These are phyloP conservation scores for Toxostoma redivivum DNA, from an alignment of 2,113 vertebrate genomes.

Conservation along the genomic window DNA sequence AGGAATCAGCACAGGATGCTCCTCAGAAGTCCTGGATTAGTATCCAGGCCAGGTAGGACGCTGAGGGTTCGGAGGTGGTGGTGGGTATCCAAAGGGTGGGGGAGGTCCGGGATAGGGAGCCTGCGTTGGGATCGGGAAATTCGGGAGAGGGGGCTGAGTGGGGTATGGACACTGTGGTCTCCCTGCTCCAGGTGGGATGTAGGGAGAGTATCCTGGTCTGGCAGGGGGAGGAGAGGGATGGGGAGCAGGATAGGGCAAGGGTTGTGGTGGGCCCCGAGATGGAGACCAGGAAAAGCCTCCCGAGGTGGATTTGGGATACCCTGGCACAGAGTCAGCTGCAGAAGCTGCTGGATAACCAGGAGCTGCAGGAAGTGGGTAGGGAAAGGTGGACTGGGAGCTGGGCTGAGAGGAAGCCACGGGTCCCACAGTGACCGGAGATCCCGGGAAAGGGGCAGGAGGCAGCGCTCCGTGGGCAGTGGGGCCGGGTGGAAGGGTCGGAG, in stretches of 20 bases:
- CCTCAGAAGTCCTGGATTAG: neutral
- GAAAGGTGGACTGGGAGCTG: conserved; percentile 12
- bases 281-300: conserved; percentile 67
- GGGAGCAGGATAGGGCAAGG: neutral
- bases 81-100: conserved; percentile 65
- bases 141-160: conserved; percentile 46
- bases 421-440: neutral
- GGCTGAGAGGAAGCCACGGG: conserved; percentile 26
- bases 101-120: conserved; percentile 37
- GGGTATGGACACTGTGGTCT: conserved; percentile 58
- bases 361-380: conserved; percentile 4
- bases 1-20: neutral
- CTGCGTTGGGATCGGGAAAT: conserved; percentile 37
- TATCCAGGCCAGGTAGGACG: conserved; percentile 71
- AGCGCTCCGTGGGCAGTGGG: conserved; percentile 53
- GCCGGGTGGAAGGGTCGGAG: conserved; percentile 27
- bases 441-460: conserved; percentile 42
- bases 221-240: neutral
- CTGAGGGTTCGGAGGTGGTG: conserved; percentile 53
- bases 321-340: neutral
- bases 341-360: neutral
- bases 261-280: conserved; percentile 25
- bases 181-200: neutral
- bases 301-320: neutral
- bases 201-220: conserved; percentile 51